Base-by-base conservation (phyloP, 2,888 invertebrate species). In the Tachina grossa region DNA sequence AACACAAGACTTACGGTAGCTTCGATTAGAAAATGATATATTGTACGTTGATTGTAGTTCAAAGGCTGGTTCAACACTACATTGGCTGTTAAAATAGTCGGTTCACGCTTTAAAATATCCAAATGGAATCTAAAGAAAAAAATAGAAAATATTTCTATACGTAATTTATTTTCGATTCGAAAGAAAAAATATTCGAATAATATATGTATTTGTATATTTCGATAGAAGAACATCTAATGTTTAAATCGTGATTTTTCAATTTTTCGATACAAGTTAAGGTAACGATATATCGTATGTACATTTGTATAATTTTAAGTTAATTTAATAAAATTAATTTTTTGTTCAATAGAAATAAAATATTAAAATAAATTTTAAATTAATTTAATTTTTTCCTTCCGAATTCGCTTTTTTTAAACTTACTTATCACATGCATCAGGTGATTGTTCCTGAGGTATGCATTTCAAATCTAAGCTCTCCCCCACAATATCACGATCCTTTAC, bases 401-500 rank as follows among this genome's bases (percentile, higher is more conserved):
- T 55, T 45, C 1, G 9, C n/a, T 55, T 43, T 14, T 65, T 53
- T 49, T 51, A 63, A 19, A 81, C 89, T 87, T 87, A 93, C 93
- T 91, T 93, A 88, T 88, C 89, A 87, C 93, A 93, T 9, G 91
- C 91, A 80, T 93, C 92, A 1, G 91, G 91, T 86, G 90, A 91
- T 85, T 92, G 94, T 81, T 93, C 93, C 85, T 92, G 93, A 1
- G 94, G 92, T 43, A 94, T 88, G 87, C 95, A 95, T 82, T 94
- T 95, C 8, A 98, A 95, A 92, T 97, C 96, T 84, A 98, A 94
- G 88, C 95, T 96, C 80, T 97, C 96, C 0, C 98, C 97, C 13
- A 96, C 95, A 4, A 95, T 95, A 91, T 98, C 98, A 63, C 94
- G 94, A 92, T 98, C 98, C 89, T 95, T 95, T 10, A 97, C 96